Evolutionary conservation across 1,140 invertebrate species (phyloP), one percentile per base, ranked within the genome.

Genomic region (Drosophila bipectinata): DNA sequence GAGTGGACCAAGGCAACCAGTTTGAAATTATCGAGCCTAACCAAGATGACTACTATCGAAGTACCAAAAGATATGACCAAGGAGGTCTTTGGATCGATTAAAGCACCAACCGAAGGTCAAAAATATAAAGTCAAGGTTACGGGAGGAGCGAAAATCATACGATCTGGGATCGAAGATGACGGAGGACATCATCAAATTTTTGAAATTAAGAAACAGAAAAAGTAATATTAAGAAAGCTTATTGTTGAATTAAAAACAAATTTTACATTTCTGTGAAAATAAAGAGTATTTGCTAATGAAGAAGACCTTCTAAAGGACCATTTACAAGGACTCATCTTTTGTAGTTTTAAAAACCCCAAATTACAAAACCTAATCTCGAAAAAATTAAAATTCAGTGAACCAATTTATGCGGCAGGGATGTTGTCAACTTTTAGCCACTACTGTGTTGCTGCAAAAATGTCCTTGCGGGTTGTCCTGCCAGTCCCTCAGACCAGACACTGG

Each of bases 401-500:
- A 28, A 28, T 28, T 28, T 5, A 28, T 28, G 6, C 26, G 26
- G 26, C 26, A 7, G 26, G 26, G 26, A 28, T 6, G 26, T 28
- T 28, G 26, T 28, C 26, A 28, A 7, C 26, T 28, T 28, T 5
- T 28, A 4, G 26, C 26, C 5, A 28, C 26, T 28, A 28, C 26
- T 28, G 26, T 28, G 26, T 28, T 28, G 26, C 6, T 5, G 26
- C 3, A 21, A 28, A 28, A 28, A 28, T 28, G 26, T 28, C 26
- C 26, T 28, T 28, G 6, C 26, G 26, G 26, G 26, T 24, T 1
- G 0, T 4, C 3, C 28, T 24, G 26, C 21, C 21, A 3, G 10
- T 26, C 18, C 48, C 48, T 8, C 14, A 5, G 41, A 18, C 67
- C 81, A 85, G 81, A 85, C 81, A 75, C 51, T 87, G 32, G 79